phyloP scores from a whole-genome alignment of 2,113 vertebrate genomes.

The Pheucticus melanocephalus region DNA sequence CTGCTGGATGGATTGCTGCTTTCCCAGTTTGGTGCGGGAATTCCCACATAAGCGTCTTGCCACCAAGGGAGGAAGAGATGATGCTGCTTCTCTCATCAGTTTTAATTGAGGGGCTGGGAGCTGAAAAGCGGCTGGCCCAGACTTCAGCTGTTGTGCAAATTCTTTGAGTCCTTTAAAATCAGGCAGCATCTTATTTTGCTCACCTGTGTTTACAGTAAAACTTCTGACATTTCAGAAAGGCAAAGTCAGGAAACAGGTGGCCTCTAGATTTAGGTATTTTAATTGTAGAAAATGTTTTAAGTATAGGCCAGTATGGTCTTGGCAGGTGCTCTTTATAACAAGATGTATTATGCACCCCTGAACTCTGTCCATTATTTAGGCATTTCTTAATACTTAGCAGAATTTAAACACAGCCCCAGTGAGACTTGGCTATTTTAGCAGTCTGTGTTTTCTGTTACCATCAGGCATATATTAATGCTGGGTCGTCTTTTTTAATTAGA shows the following conservation, averaged over 20 bases:
- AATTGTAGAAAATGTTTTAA: conserved; percentile 41
- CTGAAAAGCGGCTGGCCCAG: neutral
- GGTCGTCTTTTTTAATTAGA: neutral
- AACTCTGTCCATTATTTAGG: conserved; percentile 32
- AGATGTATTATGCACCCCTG: conserved; percentile 5
- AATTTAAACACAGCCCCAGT: neutral
- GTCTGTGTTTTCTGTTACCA: neutral
- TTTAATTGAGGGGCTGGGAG: conserved; percentile 5
- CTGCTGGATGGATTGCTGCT: conserved; percentile 16
- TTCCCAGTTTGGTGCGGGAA: neutral
- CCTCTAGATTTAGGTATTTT: conserved; percentile 37
- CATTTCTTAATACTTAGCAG: conserved; percentile 22
- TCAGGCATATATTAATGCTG: neutral
- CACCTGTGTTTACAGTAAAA: conserved; percentile 54
- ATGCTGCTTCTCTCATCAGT: conserved; percentile 19
- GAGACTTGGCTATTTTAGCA: neutral
- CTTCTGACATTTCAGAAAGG: neutral
- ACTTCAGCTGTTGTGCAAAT: neutral
- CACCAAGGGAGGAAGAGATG: neutral
- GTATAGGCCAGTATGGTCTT: neutral
- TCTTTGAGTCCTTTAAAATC: neutral
- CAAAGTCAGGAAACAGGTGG: conserved; percentile 50
- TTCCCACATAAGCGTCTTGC: neutral
- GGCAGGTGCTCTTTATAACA: conserved; percentile 43
- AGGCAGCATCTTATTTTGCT: conserved; percentile 18